Base-by-base conservation (phyloP, 2,113 vertebrate genomes). In the Hemibagrus wyckioides region DNA sequence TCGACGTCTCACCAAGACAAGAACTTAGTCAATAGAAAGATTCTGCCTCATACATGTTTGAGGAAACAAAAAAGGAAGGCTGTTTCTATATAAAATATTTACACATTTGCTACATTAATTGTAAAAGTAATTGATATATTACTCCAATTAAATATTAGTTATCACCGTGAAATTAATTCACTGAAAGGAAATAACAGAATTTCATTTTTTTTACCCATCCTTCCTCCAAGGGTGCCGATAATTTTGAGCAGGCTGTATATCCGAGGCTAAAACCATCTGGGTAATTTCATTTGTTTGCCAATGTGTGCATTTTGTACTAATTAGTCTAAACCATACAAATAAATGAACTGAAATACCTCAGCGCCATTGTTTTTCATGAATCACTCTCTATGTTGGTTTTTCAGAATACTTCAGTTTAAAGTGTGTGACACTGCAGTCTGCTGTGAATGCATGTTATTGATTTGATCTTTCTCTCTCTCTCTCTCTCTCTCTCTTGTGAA, bases 231-330 rank as follows among this genome's bases (percentile, higher is more conserved):
- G 14, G 28, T 52, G 76, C 48, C 77, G 39, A 41, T 39, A 80
- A 41, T 80, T 76, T 23, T 33, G 80, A 71, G 30, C 19, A 73
- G 69, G 41, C 52, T 65, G 33, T 19, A 73, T 39, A 25, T 56
- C 30, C 33, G 13, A 84, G 11, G 81, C 8, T 61, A 33, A 73
- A 14, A 73, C 50, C 48, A 73, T 25, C 30, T 39, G 65, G 28
- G 50, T 25, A 30, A 44, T 56, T 75, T 41, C 13, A 23, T 36
- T 48, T 71, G n/a, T 15, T 9, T n/a, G n/a, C 36, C 30, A 25
- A 86, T 80, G 69, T 80, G 59, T 56, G 30, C 75, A 48, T 56
- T 19, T 69, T 80, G 30, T 30, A 41, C 69, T 75, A 44, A 84
- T 73, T 56, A 75, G 50, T 57, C 52, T 9, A 56, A 79, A n/a